A percentile compares a stretch with the other conserved stretches of the same genome.
Evolutionary conservation across 2,113 vertebrate species (phyloP).

Genomic region (Megatriorchis doriae): DNA sequence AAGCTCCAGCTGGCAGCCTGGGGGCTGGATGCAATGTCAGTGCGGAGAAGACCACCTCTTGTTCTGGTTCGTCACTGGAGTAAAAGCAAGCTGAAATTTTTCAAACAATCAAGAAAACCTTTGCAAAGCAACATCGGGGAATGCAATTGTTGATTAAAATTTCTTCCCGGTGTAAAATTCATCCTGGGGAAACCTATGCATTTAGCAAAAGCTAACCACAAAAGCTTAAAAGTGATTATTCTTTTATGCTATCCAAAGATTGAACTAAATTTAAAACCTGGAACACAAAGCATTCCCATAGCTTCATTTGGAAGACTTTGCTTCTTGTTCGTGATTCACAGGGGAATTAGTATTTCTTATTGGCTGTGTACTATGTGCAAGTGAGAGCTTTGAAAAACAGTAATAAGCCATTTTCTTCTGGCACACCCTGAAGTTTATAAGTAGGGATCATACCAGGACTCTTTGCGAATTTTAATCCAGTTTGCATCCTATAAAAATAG

Average conservation of each 20-base stretch:
- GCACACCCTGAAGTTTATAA: background rate
- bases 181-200: background rate
- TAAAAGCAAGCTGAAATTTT: background rate
- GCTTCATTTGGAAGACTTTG: background rate
- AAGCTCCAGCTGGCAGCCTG: background rate
- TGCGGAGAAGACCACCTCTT: background rate
- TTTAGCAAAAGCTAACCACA: background rate
- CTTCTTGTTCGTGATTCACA: background rate
- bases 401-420: slow-evolving; percentile 6
- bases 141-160: background rate
- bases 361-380: background rate
- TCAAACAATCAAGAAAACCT: background rate
- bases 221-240: background rate
- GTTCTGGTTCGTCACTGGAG: background rate
- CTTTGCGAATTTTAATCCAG: background rate
- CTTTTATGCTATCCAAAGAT: background rate
- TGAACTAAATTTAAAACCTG: background rate
- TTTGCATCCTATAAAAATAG: slow-evolving; percentile 22
- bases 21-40: background rate
- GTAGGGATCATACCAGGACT: background rate
- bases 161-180: background rate
- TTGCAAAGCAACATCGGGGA: background rate
- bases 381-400: background rate
- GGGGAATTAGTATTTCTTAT: background rate
- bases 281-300: background rate